Base-by-base conservation (phyloP, 2,888 invertebrate species). In the Iselma pallidipennis region DNA sequence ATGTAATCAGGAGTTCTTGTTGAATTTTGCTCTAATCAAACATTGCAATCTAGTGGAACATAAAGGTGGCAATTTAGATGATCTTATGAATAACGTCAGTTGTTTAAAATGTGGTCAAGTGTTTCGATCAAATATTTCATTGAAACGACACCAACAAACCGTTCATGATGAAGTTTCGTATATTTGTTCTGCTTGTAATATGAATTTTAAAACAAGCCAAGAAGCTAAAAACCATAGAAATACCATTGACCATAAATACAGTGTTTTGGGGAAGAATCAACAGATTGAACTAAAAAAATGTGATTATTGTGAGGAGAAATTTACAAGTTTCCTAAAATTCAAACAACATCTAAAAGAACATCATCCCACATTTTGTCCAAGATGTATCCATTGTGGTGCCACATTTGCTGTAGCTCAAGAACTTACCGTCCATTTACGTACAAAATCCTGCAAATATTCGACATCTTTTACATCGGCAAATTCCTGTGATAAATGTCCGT, bases 381-480 rank as follows among this genome's bases (percentile, higher is more conserved):
- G 85, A 59, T 94, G 94, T 75, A 85, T 89, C 0, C 86, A 86
- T 69, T 94, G 94, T 72, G 92, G 91, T 0, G 82, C 84, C 76
- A 81, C 83, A 10, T 92, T 93, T 75, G 84, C 87, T 0, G 82
- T 91, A 0, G 84, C 90, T 1, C 92, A 93, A 83, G 91, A 92
- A 74, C 85, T 93, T 10, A 87, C 90, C 0, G 85, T 86, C 10
- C 94, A 94, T 75, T 84, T 89, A n/a, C 83, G 87, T 59, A 82
- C 83, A 63, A 87, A 87, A 63, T 82, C 84, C 2, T 91, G 87
- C 76, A 83, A 81, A 33, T 84, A 85, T 65, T 67, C 73, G 21
- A 66, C 67, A 26, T 59, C 55, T 5, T 63, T 61, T 16, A 63
- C 70, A 14, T 50, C 67, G 14, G 66, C 68, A 12, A 65, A 57